These are phyloP conservation scores for Monodelphis domestica DNA, from an alignment of 2,797 vertebrate genomes.

Conservation along the genomic window DNA sequence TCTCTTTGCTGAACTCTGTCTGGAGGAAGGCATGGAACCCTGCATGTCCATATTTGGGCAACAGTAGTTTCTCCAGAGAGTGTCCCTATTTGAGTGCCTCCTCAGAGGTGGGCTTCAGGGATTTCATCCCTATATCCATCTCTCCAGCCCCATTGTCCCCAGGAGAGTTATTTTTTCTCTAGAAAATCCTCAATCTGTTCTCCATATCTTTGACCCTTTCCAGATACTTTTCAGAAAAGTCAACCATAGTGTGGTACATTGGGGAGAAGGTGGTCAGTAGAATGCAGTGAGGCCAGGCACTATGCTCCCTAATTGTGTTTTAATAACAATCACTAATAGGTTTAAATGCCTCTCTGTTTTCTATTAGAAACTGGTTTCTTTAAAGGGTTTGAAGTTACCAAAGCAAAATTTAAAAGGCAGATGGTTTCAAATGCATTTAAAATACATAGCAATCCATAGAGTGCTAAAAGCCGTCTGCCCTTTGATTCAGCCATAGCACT, in stretches of 20 bases:
- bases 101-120: constrained; percentile 93
- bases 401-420: not conserved
- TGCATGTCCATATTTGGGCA: constrained; percentile 95
- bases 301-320: not conserved
- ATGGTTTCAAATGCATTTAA: not conserved
- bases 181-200: constrained; percentile 95
- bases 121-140: constrained; percentile 95
- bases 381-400: not conserved
- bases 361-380: not conserved
- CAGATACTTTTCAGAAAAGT: constrained; percentile 92
- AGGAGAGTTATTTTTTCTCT: constrained; percentile 93
- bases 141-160: constrained; percentile 91
- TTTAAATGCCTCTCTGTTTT: not conserved
- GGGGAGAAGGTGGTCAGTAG: constrained; percentile 40
- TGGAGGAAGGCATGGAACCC: constrained; percentile 97
- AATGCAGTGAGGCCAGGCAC: constrained; percentile 6
- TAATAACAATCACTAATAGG: not conserved
- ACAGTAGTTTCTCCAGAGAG: constrained; percentile 95
- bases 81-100: constrained; percentile 98
- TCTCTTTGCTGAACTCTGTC: constrained; percentile 98
- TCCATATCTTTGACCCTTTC: constrained; percentile 99
- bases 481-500: too few species aligned
- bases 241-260: constrained; percentile 88
- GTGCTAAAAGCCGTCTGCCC: too few species aligned
- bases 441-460: too few species aligned